Percentiles rank a stretch among this genome's conserved stretches.
Evolutionary conservation across 35 echinoderm and acorn worm genomes (phyloP).

Genomic region (Patiria miniata): DNA sequence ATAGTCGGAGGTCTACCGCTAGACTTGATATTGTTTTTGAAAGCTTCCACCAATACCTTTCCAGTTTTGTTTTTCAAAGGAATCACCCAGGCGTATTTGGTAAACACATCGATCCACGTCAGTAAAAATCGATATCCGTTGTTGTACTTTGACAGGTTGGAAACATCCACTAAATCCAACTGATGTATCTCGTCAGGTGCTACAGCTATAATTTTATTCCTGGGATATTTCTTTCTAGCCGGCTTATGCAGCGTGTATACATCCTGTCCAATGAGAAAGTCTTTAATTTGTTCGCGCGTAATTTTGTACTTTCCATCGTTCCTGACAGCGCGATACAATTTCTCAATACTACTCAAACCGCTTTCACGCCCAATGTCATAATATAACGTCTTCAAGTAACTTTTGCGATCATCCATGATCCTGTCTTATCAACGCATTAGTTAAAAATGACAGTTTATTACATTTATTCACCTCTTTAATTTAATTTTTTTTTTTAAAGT

Average conservation of each 20-base stretch:
- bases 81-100: constrained; percentile 46
- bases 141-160: not conserved
- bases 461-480: no score
- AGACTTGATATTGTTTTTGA: constrained; percentile 34
- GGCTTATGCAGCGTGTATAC: constrained; percentile 24
- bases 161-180: constrained; percentile 9
- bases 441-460: not conserved
- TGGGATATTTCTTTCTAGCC: constrained; percentile 13
- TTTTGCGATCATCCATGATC: not conserved
- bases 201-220: not conserved
- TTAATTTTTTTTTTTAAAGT: no score
- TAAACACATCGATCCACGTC: constrained; percentile 29
- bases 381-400: not conserved
- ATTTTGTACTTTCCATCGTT: not conserved
- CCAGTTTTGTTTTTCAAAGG: constrained; percentile 36
- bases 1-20: constrained; percentile 10
- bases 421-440: not conserved
- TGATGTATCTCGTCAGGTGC: not conserved
- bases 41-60: constrained; percentile 7
- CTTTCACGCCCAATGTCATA: not conserved
- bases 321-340: not conserved
- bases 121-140: not conserved
- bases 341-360: not conserved
- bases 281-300: not conserved
- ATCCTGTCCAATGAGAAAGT: constrained; percentile 10